phyloP scores from a whole-genome alignment of 53 echinoderm and acorn worm species.

The Apostichopus leukothele region DNA sequence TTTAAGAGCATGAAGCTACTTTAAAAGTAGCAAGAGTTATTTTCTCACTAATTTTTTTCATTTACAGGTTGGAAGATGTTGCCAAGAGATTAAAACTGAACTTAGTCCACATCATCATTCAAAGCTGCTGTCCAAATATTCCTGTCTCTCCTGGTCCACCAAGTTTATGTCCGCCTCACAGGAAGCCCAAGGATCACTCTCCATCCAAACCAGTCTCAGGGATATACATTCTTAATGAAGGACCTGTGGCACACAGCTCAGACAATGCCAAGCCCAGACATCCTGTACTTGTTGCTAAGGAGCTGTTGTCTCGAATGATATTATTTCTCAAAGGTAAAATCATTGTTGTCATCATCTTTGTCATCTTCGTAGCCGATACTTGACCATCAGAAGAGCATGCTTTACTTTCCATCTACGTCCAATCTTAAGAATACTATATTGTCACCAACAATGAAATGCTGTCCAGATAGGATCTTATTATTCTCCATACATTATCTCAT shows the following conservation, averaged over 20 bases:
- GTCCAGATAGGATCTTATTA: too few relatives aligned
- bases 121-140: slow-evolving; percentile 85
- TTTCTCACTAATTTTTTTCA: not conserved
- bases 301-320: slow-evolving; percentile 77
- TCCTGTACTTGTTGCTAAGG: slow-evolving; percentile 68
- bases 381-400: too few relatives aligned
- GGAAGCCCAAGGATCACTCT: not conserved
- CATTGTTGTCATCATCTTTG: too few relatives aligned
- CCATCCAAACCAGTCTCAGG: slow-evolving; percentile 24
- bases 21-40: too few relatives aligned
- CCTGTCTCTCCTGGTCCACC: slow-evolving; percentile 51
- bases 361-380: too few relatives aligned
- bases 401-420: too few relatives aligned
- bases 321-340: slow-evolving; percentile 78
- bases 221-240: slow-evolving; percentile 69
- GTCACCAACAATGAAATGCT: too few relatives aligned
- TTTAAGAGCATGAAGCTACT: too few relatives aligned
- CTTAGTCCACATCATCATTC: slow-evolving; percentile 82
- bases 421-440: too few relatives aligned
- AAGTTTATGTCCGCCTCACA: not conserved
- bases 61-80: slow-evolving; percentile 76
- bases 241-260: slow-evolving; percentile 44
- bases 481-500: too few relatives aligned
- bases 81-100: slow-evolving; percentile 85
- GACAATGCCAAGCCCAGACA: slow-evolving; percentile 54